Conservation (phyloP, 2,797 vertebrate genomes). For the Epinephelus awoara region DNA sequence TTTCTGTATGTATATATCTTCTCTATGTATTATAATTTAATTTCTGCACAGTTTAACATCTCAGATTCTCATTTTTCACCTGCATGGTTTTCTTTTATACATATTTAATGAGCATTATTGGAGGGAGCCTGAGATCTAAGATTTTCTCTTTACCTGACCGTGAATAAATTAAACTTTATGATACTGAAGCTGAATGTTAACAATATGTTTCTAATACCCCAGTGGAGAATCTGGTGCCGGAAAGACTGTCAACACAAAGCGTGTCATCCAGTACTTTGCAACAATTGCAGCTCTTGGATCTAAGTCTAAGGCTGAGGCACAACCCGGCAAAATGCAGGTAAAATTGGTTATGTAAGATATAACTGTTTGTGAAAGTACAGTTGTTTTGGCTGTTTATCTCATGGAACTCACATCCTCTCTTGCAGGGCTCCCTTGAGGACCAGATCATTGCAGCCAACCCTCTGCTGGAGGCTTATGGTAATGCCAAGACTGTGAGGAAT, state of each 20-base stretch:
- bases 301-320: conserved; percentile 3
- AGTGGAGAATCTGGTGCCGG: conserved; percentile 78
- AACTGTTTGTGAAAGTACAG: not conserved
- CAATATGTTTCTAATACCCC: conserved; percentile 2
- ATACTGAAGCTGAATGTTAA: not conserved
- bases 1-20: no score
- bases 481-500: conserved; percentile 92
- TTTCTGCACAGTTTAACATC: no score
- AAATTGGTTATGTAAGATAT: not conserved
- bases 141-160: no score
- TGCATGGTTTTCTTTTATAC: no score
- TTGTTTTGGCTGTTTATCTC: not conserved
- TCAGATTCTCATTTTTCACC: no score
- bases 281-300: conserved; percentile 62
- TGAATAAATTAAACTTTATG: not conserved
- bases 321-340: conserved; percentile 21
- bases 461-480: conserved; percentile 91
- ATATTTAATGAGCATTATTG: no score
- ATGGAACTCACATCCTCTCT: not conserved
- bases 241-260: conserved; percentile 82
- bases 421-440: conserved; percentile 29
- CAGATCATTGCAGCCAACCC: conserved; percentile 88
- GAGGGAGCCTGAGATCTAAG: no score
- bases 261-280: conserved; percentile 82
- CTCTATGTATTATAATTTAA: no score